These are phyloP conservation scores for Aromia moschata DNA, from an alignment of 2,888 invertebrate genomes.

Conservation along the genomic window DNA sequence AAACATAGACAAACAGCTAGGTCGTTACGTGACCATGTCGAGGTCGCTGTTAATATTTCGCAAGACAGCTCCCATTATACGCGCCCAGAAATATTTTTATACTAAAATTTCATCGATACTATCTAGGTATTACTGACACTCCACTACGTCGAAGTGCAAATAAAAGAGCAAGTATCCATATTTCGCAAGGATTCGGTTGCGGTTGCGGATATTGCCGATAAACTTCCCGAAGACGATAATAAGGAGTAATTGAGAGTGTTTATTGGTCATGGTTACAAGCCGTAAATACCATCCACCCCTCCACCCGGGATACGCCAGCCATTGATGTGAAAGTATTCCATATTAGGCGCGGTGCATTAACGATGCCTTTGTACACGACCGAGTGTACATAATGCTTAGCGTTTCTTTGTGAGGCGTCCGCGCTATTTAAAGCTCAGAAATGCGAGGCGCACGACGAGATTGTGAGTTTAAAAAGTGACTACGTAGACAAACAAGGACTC, in stretches of 20 bases:
- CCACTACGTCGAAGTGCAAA: too few relatives aligned
- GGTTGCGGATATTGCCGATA: neutral
- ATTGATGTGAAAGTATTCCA: conserved; percentile 35
- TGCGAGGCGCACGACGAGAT: conserved; percentile 25
- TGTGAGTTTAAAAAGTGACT: conserved; percentile 30
- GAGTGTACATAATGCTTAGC: conserved; percentile 48
- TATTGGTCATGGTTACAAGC: conserved; percentile 7
- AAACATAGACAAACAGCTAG: too few relatives aligned
- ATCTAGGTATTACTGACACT: too few relatives aligned
- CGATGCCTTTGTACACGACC: conserved; percentile 46
- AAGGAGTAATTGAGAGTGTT: conserved; percentile 9
- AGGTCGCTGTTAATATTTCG: too few relatives aligned
- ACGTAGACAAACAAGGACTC: conserved; percentile 13
- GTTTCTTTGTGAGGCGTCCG: conserved; percentile 31
- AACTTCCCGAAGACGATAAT: neutral
- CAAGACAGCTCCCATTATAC: too few relatives aligned
- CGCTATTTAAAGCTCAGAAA: conserved; percentile 34
- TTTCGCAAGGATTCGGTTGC: too few relatives aligned
- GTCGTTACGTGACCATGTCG: too few relatives aligned
- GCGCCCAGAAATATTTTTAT: too few relatives aligned
- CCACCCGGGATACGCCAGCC: conserved; percentile 15
- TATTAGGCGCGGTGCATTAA: conserved; percentile 48
- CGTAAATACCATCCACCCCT: neutral
- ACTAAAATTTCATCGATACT: too few relatives aligned
- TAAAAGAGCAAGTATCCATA: too few relatives aligned